phyloP scores from a whole-genome alignment of 92 coral and sea anemone genomes.

The Heliopora coerulea region DNA sequence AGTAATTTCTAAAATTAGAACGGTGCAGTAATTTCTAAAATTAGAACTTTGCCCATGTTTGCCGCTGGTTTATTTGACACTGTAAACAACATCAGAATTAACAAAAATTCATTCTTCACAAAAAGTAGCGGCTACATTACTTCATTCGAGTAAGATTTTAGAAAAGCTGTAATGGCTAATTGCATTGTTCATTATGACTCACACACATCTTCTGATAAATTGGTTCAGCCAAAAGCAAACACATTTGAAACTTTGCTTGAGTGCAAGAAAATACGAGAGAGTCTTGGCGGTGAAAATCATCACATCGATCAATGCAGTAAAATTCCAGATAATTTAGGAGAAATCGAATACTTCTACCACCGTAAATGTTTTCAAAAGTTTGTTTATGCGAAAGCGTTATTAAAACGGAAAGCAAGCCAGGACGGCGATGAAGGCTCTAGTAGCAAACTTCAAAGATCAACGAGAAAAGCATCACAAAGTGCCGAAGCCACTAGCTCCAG shows the following conservation, averaged over 20 bases:
- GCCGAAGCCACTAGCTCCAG: slow-evolving; percentile 16
- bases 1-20: too few species aligned
- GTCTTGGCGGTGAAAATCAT: slow-evolving; percentile 21
- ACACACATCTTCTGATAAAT: not conserved
- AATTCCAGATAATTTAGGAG: slow-evolving; percentile 3
- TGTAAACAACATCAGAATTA: too few species aligned
- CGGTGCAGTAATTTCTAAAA: too few species aligned
- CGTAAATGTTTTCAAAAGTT: slow-evolving; percentile 29
- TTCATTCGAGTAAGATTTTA: not conserved
- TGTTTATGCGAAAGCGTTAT: slow-evolving; percentile 8
- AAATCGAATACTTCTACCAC: slow-evolving; percentile 12
- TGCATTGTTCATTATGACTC: slow-evolving; percentile 28
- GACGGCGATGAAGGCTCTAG: not conserved
- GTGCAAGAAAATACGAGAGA: slow-evolving; percentile 34
- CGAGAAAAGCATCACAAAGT: not conserved
- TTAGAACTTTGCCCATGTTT: too few species aligned
- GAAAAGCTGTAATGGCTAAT: not conserved
- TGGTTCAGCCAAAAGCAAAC: not conserved
- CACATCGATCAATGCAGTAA: slow-evolving; percentile 23
- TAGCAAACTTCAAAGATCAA: slow-evolving; percentile 17
- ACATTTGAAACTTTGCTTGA: slow-evolving; percentile 25
- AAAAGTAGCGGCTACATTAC: too few species aligned
- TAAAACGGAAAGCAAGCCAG: slow-evolving; percentile 17
- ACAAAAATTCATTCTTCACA: too few species aligned
- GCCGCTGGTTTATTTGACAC: too few species aligned